Evolutionary conservation across 2,113 vertebrate genomes (phyloP).

Genomic region (Mustelus asterias): DNA sequence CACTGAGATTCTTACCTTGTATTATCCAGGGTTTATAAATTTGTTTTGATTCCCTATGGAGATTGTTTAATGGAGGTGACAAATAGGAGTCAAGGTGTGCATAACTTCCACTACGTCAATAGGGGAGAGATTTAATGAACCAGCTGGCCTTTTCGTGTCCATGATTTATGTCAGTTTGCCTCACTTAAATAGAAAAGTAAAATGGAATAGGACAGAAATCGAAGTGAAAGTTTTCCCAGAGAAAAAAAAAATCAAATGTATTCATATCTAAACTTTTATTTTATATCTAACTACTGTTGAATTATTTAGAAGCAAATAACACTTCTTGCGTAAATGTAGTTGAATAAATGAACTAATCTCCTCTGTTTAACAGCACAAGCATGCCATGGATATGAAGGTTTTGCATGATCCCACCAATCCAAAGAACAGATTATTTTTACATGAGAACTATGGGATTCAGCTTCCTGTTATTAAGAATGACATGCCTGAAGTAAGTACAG

Average conservation of each 20-base stretch:
- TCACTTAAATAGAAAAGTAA: not conserved
- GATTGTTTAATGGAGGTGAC: not conserved
- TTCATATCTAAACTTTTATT: not conserved
- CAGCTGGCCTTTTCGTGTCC: not conserved
- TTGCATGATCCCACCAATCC: slow-evolving; percentile 53
- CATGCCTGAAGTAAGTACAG: slow-evolving; percentile 62
- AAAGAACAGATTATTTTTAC: slow-evolving; percentile 54
- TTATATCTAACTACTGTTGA: not conserved
- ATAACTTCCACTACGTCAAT: not conserved
- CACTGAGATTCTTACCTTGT: not conserved
- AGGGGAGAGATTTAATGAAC: not conserved
- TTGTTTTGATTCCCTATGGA: not conserved
- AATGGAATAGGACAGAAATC: not conserved
- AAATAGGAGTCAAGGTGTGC: not conserved
- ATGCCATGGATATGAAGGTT: slow-evolving; percentile 57
- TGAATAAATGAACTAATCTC: not conserved
- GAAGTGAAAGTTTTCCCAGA: not conserved
- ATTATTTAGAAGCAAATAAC: not conserved
- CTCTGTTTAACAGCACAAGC: slow-evolving; percentile 58
- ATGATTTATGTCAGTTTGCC: not conserved
- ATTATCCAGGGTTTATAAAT: not conserved
- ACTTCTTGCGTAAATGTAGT: not conserved
- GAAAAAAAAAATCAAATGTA: not conserved
- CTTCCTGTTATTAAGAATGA: slow-evolving; percentile 60
- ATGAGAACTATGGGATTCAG: slow-evolving; percentile 55